Percentiles rank a stretch among this genome's conserved stretches.
Evolutionary conservation across 2,888 invertebrate species (phyloP).

Genomic region (Apamea crenata): DNA sequence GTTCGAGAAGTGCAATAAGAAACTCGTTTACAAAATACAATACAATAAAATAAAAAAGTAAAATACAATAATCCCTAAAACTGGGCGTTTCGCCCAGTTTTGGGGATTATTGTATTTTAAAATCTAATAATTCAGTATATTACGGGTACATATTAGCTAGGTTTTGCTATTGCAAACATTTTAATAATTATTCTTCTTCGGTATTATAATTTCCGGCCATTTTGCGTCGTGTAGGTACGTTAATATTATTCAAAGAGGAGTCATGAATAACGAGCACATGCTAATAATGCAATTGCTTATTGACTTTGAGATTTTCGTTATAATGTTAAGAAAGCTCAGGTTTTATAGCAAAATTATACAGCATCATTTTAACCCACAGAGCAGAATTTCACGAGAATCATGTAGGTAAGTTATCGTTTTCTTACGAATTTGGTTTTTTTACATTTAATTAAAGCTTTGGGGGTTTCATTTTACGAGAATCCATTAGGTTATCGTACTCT

Average conservation of each 20-base stretch:
- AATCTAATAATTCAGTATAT: not conserved
- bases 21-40: conserved; percentile 3
- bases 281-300: conserved; percentile 30
- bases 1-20: conserved; percentile 21
- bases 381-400: not conserved
- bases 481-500: not conserved
- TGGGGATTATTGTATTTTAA: not conserved
- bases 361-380: not conserved
- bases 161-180: not conserved
- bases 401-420: not conserved
- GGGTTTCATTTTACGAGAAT: not conserved
- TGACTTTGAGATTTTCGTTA: conserved; percentile 22
- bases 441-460: not conserved
- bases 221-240: conserved; percentile 8
- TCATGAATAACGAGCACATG: conserved; percentile 24
- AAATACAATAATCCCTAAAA: too few relatives aligned
- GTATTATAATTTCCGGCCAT: not conserved
- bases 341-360: not conserved
- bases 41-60: too few relatives aligned
- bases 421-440: not conserved
- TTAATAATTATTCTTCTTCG: conserved; percentile 6
- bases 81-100: too few relatives aligned
- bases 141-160: not conserved
- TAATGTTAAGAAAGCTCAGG: not conserved
- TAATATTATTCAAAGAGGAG: conserved; percentile 20